Percentiles rank a stretch among this genome's conserved stretches.
These are phyloP conservation scores for western clawed frog (Xenopus tropicalis) DNA, from an alignment of 2,113 vertebrate species.

Conservation along the genomic window UCB_Xtro_10.0 CM004448.2:38560501-38561000, in stretches of 20 bases:
- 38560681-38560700: slow-evolving; percentile 71
- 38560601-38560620: slow-evolving; percentile 74
- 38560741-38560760: slow-evolving; percentile 58
- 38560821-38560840: slow-evolving; percentile 72
- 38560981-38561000: slow-evolving; percentile 65
- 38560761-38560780: slow-evolving; percentile 66
- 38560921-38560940: slow-evolving; percentile 71
- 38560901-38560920: slow-evolving; percentile 73
- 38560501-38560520: slow-evolving; percentile 49
- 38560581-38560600: slow-evolving; percentile 66
- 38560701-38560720: slow-evolving; percentile 60
- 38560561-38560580: slow-evolving; percentile 70
- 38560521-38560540: slow-evolving; percentile 23
- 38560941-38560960: slow-evolving; percentile 78
- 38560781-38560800: slow-evolving; percentile 70
- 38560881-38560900: slow-evolving; percentile 84
- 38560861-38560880: slow-evolving; percentile 76
- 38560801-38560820: slow-evolving; percentile 67
- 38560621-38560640: slow-evolving; percentile 69
- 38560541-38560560: slow-evolving; percentile 61
- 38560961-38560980: slow-evolving; percentile 73
- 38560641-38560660: slow-evolving; percentile 70
- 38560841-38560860: slow-evolving; percentile 80
- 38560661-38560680: slow-evolving; percentile 71
- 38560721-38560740: slow-evolving; percentile 67